Percentiles rank a stretch among this genome's conserved stretches.
Conservation (phyloP, 2,797 vertebrate species). For the Tenualosa thibaudeaui region DNA sequence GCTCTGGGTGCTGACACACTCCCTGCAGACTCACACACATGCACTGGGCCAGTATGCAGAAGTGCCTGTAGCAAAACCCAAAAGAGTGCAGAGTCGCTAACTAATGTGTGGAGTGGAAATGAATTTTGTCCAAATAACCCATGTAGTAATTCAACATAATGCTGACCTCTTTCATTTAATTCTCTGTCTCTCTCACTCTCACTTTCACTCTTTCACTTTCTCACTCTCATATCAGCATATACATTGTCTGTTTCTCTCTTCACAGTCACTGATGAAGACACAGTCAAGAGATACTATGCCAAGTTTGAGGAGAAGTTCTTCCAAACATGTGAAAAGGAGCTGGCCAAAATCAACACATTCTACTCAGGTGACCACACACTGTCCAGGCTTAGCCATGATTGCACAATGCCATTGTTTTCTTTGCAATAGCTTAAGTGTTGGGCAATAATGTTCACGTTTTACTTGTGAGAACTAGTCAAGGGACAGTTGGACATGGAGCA, state of each 20-base stretch:
- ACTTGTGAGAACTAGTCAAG: not conserved
- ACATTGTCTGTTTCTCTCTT: constrained; percentile 25
- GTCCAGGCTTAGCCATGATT: not conserved
- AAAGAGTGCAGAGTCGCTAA: not conserved
- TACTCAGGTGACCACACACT: constrained; percentile 84
- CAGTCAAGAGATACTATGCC: constrained; percentile 93
- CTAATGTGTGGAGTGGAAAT: not conserved
- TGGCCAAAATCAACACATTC: constrained; percentile 98
- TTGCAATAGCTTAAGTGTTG: not conserved
- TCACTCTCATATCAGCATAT: not conserved
- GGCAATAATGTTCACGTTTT: not conserved
- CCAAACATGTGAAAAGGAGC: constrained; percentile 94
- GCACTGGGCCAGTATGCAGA: not conserved
- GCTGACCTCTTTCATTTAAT: too few relatives aligned
- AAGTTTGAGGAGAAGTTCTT: constrained; percentile 98
- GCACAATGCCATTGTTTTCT: not conserved
- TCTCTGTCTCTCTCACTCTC: too few relatives aligned
- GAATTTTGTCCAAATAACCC: not conserved
- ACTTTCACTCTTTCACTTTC: too few relatives aligned
- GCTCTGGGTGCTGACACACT: not conserved
- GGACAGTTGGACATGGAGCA: not conserved
- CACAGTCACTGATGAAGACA: constrained; percentile 92
- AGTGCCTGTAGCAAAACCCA: not conserved
- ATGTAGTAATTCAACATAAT: too few relatives aligned
- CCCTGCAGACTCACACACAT: constrained; percentile 14